phyloP scores from a whole-genome alignment of 1,140 invertebrate genomes.

The Limonius californicus region DNA sequence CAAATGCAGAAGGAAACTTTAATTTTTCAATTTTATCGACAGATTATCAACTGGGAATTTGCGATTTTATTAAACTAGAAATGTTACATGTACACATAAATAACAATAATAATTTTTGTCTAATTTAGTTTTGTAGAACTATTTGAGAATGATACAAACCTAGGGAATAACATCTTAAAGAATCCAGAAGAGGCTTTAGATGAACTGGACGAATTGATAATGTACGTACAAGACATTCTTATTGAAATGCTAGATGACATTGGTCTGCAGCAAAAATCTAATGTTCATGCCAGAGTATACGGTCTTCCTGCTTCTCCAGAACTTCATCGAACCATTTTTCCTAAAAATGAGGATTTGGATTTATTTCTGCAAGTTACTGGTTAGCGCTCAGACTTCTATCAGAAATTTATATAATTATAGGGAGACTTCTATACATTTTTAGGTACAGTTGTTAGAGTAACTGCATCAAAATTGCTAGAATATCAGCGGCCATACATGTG shows the following conservation, averaged over 20 bases:
- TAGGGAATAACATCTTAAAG: slow-evolving; percentile 56
- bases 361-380: slow-evolving; percentile 62
- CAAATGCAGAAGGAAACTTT: no score
- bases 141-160: slow-evolving; percentile 55
- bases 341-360: slow-evolving; percentile 62
- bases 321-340: slow-evolving; percentile 57
- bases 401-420: not conserved
- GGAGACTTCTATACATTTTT: no score
- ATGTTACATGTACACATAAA: slow-evolving; percentile 23
- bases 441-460: slow-evolving; percentile 75
- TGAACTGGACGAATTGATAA: slow-evolving; percentile 59
- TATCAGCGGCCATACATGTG: slow-evolving; percentile 71
- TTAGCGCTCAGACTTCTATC: no score
- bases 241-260: slow-evolving; percentile 43
- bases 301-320: slow-evolving; percentile 58
- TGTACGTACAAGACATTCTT: slow-evolving; percentile 58
- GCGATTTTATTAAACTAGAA: no score
- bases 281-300: slow-evolving; percentile 62
- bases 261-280: slow-evolving; percentile 55
- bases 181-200: slow-evolving; percentile 55
- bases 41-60: no score
- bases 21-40: no score
- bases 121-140: slow-evolving; percentile 60
- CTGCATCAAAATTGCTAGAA: slow-evolving; percentile 73
- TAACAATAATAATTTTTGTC: slow-evolving; percentile 21